Base-by-base conservation (phyloP, 2,113 vertebrate genomes). In the Tragulus kanchil region DNA sequence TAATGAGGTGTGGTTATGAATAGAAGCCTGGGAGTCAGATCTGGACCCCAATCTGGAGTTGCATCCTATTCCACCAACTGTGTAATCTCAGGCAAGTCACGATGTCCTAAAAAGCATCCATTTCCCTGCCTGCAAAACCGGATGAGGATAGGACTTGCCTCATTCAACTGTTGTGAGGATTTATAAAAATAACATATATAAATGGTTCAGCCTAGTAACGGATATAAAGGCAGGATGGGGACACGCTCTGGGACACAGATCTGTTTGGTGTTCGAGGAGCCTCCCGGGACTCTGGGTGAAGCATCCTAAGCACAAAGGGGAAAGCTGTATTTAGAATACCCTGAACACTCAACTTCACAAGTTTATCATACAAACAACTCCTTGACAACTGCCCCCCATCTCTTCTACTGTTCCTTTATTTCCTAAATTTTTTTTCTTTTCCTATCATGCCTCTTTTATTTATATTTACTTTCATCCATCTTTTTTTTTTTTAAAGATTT, bases 191-290 rank as follows among this genome's bases (percentile, higher is more conserved):
- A 54, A 54, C 25, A 85, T 1, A 58, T 0, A 54, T 2, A 81
- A 36, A 59, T 3, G 19, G 16, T 36, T 86, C 52, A 61, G 52
- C 52, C 62, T 9, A 83, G 48, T 31, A 73, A 86, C 3, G 59
- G 9, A 54, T 9, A 61, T 3, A 28, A n/a, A n/a, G n/a, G n/a
- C n/a, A n/a, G n/a, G n/a, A n/a, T n/a, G 99, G 99, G 83, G 99
- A 99, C 96, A 99, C 99, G 52, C 99, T 99, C 99, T 99, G 71
- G 99, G 99, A 98, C 85, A 99, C 99, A 0, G 99, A 99, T 98
- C 99, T 99, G 92, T 99, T 99, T 98, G 99, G 99, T 90, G 99
- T 99, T 95, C 99, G 99, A 67, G 99, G 99, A 99, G 78, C 99
- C 99, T 23, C 36, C 99, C 95, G 99, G 99, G 52, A 99, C 99